These are phyloP conservation scores for Rhynchotus rufescens DNA, from an alignment of 2,797 vertebrate species.

Conservation along the genomic window DNA sequence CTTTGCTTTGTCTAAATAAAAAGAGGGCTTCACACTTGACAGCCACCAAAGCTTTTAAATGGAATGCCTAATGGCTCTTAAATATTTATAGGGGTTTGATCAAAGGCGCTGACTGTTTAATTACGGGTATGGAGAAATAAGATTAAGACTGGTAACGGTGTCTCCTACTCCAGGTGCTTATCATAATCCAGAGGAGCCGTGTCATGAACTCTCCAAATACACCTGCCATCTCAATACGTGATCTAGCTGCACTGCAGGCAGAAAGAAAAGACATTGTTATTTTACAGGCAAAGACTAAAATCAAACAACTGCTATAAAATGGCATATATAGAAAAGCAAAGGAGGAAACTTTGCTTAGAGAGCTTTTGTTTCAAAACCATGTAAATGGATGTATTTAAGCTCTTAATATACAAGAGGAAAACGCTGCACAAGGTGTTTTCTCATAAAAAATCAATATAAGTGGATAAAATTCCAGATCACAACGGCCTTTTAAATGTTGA, in stretches of 20 bases:
- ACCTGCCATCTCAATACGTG: neutral
- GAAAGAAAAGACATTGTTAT: neutral
- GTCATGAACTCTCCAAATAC: neutral
- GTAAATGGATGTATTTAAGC: neutral
- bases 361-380: neutral
- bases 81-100: neutral
- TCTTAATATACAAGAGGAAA: neutral
- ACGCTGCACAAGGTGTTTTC: accelerated
- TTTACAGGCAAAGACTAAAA: neutral
- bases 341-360: neutral
- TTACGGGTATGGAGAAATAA: neutral
- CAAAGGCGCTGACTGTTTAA: neutral
- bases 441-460: neutral
- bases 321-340: neutral
- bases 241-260: neutral
- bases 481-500: neutral
- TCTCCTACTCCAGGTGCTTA: accelerated
- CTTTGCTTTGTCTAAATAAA: neutral
- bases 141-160: neutral
- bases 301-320: neutral
- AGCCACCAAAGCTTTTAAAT: neutral
- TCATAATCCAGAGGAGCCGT: neutral
- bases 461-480: neutral
- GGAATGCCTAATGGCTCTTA: neutral
- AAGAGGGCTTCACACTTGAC: neutral